Conservation (phyloP, 1,140 invertebrate species). For the Solenopsis invicta region DNA sequence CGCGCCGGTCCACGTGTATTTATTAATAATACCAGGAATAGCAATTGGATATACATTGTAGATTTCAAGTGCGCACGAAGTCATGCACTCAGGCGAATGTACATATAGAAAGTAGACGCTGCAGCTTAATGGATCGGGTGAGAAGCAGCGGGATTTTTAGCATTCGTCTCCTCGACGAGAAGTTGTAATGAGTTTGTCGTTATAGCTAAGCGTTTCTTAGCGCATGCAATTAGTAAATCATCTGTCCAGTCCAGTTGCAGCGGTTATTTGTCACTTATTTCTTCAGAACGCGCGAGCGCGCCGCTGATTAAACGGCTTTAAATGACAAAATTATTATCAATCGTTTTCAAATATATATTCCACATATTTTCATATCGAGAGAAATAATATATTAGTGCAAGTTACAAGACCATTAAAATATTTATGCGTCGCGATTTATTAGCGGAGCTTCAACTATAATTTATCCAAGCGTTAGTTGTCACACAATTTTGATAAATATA, state of each 20-base stretch:
- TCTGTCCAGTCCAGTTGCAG: slow-evolving; percentile 21
- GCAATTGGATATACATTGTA: slow-evolving; percentile 44
- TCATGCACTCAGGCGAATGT: background rate
- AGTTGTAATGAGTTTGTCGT: slow-evolving; percentile 44
- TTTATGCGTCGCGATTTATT: background rate
- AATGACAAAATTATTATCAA: slow-evolving; percentile 19
- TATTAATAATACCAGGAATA: slow-evolving; percentile 47
- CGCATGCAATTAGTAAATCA: slow-evolving; percentile 50
- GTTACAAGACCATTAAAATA: background rate
- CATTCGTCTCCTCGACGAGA: slow-evolving; percentile 8
- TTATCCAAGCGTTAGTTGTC: background rate
- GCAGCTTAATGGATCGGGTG: slow-evolving; percentile 34
- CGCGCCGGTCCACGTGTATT: slow-evolving; percentile 41
- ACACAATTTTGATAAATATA: background rate
- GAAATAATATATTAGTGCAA: background rate
- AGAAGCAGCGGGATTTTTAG: slow-evolving; percentile 37
- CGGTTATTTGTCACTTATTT: slow-evolving; percentile 24
- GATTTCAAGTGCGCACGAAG: slow-evolving; percentile 28
- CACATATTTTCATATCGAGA: background rate
- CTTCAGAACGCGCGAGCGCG: too few species aligned
- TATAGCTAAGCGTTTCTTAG: slow-evolving; percentile 33
- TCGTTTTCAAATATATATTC: background rate
- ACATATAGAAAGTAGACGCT: slow-evolving; percentile 42
- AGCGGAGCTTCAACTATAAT: background rate
- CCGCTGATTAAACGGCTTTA: slow-evolving; percentile 18